phyloP scores from a whole-genome alignment of 2,888 invertebrate genomes.

The Megalurothrips usitatus region DNA sequence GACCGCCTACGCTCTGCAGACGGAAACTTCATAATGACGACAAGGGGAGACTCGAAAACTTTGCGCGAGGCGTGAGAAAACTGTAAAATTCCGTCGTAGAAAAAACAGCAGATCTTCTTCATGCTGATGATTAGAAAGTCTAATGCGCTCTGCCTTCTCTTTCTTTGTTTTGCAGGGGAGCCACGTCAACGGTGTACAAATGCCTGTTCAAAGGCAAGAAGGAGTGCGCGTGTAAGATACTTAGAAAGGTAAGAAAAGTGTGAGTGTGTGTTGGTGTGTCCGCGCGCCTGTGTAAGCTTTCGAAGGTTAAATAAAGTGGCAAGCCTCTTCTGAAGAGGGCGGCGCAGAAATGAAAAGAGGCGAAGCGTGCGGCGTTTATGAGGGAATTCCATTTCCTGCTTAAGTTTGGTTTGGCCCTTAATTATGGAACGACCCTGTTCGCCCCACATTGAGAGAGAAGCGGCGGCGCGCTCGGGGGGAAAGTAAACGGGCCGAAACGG shows the following conservation, averaged over 20 bases:
- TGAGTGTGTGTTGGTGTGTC: not conserved
- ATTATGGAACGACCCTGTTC: not conserved
- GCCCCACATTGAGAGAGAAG: not conserved
- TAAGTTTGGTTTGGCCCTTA: not conserved
- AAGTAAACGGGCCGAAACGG: too few species aligned
- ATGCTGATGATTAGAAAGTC: too few species aligned
- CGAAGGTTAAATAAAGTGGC: too few species aligned
- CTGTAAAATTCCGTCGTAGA: not conserved
- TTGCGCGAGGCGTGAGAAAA: not conserved
- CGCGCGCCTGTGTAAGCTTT: too few species aligned
- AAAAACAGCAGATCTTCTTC: too few species aligned
- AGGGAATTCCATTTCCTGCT: not conserved
- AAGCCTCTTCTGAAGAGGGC: not conserved
- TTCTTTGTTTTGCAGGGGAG: not conserved
- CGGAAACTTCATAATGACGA: not conserved
- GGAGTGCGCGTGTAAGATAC: slow-evolving; percentile 3
- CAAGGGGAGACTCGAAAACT: not conserved
- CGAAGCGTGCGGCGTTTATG: not conserved
- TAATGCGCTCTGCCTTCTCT: too few species aligned
- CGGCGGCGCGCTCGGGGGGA: too few species aligned
- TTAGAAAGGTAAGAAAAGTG: not conserved
- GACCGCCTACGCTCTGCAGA: too few species aligned
- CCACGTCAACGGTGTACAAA: slow-evolving; percentile 5
- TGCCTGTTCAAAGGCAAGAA: slow-evolving; percentile 1
- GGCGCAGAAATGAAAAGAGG: not conserved